Evolutionary conservation across 2,113 vertebrate genomes (phyloP).

Genomic region (Phodopus roborovskii): DNA sequence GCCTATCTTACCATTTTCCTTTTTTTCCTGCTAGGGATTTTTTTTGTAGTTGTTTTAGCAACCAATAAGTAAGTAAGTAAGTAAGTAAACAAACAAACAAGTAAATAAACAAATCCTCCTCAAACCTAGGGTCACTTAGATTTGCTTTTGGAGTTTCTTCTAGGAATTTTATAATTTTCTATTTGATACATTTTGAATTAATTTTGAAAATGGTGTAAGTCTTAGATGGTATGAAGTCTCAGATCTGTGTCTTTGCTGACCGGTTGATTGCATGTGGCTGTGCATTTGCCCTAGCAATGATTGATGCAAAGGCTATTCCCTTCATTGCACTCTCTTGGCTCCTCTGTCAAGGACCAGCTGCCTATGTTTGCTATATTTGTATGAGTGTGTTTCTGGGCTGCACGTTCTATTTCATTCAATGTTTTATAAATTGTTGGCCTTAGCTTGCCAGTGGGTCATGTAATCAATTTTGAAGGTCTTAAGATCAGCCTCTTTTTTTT

Average conservation of each 20-base stretch:
- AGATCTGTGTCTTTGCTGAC: background rate
- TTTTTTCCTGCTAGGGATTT: background rate
- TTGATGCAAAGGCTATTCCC: too few relatives aligned
- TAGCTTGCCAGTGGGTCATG: background rate
- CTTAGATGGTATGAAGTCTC: background rate
- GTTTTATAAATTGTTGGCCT: background rate
- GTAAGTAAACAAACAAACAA: too few relatives aligned
- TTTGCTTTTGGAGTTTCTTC: background rate
- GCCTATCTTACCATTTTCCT: background rate
- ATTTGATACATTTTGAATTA: background rate
- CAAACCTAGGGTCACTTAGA: background rate
- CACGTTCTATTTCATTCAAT: background rate
- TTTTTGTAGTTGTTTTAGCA: background rate
- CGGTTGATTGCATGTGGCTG: background rate
- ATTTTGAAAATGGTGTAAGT: background rate
- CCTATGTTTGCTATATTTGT: accelerated
- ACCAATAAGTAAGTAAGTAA: too few relatives aligned
- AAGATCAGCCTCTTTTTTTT: background rate
- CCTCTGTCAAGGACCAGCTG: background rate
- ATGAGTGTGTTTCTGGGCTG: background rate
- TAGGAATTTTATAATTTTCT: background rate
- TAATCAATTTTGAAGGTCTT: background rate
- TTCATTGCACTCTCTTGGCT: background rate
- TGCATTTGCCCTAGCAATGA: background rate
- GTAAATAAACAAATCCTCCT: background rate